phyloP scores from a whole-genome alignment of 2,113 vertebrate genomes.

The Osmerus mordax region DNA sequence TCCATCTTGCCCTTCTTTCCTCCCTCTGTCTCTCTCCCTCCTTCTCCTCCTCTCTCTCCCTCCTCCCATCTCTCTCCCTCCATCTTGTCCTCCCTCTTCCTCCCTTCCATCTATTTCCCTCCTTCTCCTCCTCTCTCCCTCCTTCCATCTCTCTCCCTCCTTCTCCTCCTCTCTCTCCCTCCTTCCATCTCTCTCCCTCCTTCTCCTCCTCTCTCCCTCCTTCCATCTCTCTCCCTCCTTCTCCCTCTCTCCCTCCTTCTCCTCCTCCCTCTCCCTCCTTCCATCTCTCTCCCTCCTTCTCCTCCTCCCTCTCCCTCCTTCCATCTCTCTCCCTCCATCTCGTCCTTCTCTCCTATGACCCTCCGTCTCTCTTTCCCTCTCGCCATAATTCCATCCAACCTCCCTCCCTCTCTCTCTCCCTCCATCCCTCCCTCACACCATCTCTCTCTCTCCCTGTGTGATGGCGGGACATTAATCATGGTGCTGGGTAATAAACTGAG shows the following conservation, averaged over 20 bases:
- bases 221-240: not conserved
- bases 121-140: no score
- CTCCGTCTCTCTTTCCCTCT: not conserved
- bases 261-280: not conserved
- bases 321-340: not conserved
- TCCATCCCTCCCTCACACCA: not conserved
- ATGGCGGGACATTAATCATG: constrained; percentile 70
- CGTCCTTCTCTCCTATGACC: not conserved
- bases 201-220: not conserved
- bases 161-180: constrained; percentile 8
- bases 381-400: not conserved
- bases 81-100: no score
- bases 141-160: not conserved
- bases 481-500: constrained; percentile 31
- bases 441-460: constrained; percentile 29
- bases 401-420: not conserved
- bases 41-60: not conserved
- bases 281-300: not conserved
- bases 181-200: not conserved
- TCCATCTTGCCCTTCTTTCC: not conserved
- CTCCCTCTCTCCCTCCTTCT: no score
- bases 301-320: not conserved
- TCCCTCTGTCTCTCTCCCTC: no score
- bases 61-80: not conserved
- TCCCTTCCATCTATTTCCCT: no score